Conservation (phyloP, 2,888 invertebrate species). For the Muschampia plurimacula region DNA sequence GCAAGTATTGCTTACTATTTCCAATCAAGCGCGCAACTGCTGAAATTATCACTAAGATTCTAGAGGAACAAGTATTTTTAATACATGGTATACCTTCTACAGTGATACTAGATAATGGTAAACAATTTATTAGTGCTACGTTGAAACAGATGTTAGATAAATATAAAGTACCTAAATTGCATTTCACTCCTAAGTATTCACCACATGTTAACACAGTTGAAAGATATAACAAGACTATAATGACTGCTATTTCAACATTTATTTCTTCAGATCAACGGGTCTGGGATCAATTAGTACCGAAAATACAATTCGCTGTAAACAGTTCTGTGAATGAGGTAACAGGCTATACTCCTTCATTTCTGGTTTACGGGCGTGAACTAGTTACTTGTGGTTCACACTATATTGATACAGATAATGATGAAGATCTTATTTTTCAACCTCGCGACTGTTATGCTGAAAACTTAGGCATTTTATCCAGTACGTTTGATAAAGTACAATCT, state of each 20-base stretch:
- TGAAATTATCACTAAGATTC: conserved; percentile 13
- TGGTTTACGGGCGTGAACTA: conserved; percentile 11
- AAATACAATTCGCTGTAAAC: conserved; percentile 16
- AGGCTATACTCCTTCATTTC: conserved; percentile 22
- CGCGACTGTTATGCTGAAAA: not conserved
- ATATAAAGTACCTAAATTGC: not conserved
- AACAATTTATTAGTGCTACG: conserved; percentile 45
- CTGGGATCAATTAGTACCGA: conserved; percentile 4
- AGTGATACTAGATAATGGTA: conserved; percentile 47
- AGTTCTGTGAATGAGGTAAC: conserved; percentile 7
- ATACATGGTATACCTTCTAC: conserved; percentile 49
- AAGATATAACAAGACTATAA: not conserved
- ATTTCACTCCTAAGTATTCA: not conserved
- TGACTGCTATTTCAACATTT: not conserved
- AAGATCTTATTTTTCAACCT: conserved; percentile 1
- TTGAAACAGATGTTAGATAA: not conserved
- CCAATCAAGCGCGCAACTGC: conserved; percentile 34
- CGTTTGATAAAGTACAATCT: not conserved
- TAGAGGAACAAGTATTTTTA: conserved; percentile 47
- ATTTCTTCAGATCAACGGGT: not conserved
- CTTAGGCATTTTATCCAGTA: not conserved
- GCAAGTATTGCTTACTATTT: conserved; percentile 42
- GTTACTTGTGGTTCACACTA: conserved; percentile 8
- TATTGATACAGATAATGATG: not conserved
- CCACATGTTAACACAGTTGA: not conserved